Evolutionary conservation across 2,797 vertebrate species (phyloP), one percentile per base, ranked within the genome.

Genomic region (Sebastes trivittatus): DNA sequence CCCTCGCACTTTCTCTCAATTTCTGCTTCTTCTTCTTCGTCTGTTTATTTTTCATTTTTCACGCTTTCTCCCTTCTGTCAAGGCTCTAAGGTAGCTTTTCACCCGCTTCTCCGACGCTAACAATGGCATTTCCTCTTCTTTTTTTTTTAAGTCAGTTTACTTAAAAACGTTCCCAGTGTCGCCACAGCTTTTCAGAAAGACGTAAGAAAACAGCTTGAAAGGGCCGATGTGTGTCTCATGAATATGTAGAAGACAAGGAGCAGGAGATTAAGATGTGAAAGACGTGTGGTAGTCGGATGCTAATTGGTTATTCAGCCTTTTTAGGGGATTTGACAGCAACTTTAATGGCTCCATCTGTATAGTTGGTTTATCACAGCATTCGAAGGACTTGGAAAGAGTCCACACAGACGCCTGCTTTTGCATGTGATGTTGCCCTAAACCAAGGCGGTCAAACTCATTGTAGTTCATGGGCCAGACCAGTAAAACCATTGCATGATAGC

Each of bases 251-350:
- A 55, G 42, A 74, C 60, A 36, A 72, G 46, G 20, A 70, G 58
- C 29, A 14, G 56, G 34, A 61, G 56, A 86, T 75, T 42, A 78
- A 56, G 69, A 29, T 52, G 70, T 46, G 55, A 66, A 62, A 49
- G 56, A 4, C 23, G 69, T 18, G 42, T 60, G 55, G 58, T 62
- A n/a, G 30, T 62, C 34, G n/a, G 14, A 74, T 63, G 67, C 27
- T 82, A 78, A 88, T 66, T 78, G 23, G 9, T 58, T 69, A 46
- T 81, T 81, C 27, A 4, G 36, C 29, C 61, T 72, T 81, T 77
- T 77, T 23, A n/a, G 22, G 23, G 76, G 34, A 62, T 81, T 60
- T 66, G 29, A 81, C 23, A 46, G 25, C 54, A 76, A 62, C 61
- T 54, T 72, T 27, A 75, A 73, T 63, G 75, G 60, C 71, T 82